Base-by-base conservation (phyloP, 1,140 invertebrate species). In the Amyelois transitella region DNA sequence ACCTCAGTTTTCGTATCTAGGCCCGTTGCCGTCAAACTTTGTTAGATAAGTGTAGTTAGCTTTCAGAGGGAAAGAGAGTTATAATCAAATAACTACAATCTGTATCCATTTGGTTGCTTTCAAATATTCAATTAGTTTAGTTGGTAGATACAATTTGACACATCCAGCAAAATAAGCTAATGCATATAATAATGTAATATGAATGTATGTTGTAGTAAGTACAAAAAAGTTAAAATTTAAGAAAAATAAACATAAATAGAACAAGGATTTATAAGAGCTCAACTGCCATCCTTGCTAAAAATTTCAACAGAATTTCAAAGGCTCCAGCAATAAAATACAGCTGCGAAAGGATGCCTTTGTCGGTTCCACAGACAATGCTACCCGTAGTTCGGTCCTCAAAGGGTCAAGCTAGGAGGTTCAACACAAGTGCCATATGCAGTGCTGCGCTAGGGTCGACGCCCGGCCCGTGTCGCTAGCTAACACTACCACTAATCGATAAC, bases 401-500 rank as follows among this genome's bases (percentile, higher is more conserved):
- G 58, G 52, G 22, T 51, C 57, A 57, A 20, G 10, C 18, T 22
- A 45, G 22, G 21, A 28, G 62, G 18, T 48, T 44, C 38, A 51
- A 25, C 25, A 18, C 43, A 19, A 58, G 20, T 52, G 7, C 25
- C 44, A 43, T 49, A 18, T 60, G 50, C 48, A 55, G 28, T 25
- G 58, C 54, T 56, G 43, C 47, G 52, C 47, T 49, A 70, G 73
- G 81, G 81, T 80, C 77, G 72, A 72, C 60, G 78, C 61, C 77
- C 78, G 73, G 69, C 69, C 70, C 51, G 62, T 69, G 66, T 69
- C 61, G 55, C 58, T 60, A 66, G 55, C 58, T 60, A 66, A 60
- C 51, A 56, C 70, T 63, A 75, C 70, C 64, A 75, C 75, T 69
- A 81, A 85, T 87, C 84, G 81, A 87, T 87, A 87, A 81, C 81